Evolutionary conservation across 1,140 invertebrate species (phyloP).

Genomic region (Akabosia matsudoensis): DNA sequence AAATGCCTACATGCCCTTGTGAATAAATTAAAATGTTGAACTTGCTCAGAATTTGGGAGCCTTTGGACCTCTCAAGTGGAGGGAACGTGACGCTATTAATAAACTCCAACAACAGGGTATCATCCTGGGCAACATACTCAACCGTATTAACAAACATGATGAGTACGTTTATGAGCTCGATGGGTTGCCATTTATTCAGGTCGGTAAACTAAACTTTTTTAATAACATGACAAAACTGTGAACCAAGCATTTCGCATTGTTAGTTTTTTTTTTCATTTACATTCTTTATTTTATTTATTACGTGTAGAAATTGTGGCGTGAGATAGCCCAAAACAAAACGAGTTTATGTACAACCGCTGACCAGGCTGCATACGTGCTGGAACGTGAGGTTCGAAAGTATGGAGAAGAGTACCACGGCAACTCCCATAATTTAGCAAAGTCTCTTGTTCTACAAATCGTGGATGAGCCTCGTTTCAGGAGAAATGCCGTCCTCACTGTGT

Average conservation of each 20-base stretch:
- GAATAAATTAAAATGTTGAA: too few relatives aligned
- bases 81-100: constrained; percentile 54
- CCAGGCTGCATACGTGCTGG: constrained; percentile 31
- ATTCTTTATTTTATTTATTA: too few relatives aligned
- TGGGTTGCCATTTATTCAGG: constrained; percentile 45
- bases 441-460: constrained; percentile 35
- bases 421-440: constrained; percentile 31
- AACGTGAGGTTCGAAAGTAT: constrained; percentile 32
- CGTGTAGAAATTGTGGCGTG: constrained; percentile 31
- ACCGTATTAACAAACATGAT: constrained; percentile 48
- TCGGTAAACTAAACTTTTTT: constrained; percentile 27
- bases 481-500: constrained; percentile 22
- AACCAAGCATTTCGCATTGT: neutral
- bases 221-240: constrained; percentile 11
- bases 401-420: constrained; percentile 2
- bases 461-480: constrained; percentile 19
- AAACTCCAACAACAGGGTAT: constrained; percentile 53
- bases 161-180: constrained; percentile 40
- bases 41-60: constrained; percentile 53
- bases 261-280: constrained; percentile 5
- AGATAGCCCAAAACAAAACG: constrained; percentile 21
- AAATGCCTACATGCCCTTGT: neutral
- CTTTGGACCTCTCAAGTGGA: constrained; percentile 56
- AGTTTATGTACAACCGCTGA: constrained; percentile 27
- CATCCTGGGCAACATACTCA: constrained; percentile 52